phyloP scores from a whole-genome alignment of 2,113 vertebrate species.

The Myotis lucifugus region DNA sequence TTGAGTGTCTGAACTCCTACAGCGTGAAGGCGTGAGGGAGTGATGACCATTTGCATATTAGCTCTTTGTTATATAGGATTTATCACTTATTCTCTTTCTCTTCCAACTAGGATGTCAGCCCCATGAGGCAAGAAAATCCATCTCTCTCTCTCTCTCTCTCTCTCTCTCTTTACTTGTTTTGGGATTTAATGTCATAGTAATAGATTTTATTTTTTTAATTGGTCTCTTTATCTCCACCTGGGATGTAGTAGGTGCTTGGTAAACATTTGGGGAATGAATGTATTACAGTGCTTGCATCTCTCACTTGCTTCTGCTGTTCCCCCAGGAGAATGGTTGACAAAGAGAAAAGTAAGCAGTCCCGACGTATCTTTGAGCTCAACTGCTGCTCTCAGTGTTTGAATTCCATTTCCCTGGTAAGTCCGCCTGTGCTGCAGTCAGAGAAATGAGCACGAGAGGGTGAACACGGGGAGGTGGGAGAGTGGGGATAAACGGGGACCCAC shows the following conservation, averaged over 20 bases:
- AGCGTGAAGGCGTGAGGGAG: too few relatives aligned
- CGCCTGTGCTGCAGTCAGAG: not conserved
- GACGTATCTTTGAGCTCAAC: accelerated
- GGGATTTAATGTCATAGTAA: not conserved
- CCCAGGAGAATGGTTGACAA: slow-evolving; percentile 81
- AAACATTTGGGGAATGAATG: not conserved
- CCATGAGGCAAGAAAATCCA: not conserved
- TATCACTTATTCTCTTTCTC: not conserved
- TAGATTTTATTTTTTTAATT: not conserved
- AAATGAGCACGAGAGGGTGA: not conserved
- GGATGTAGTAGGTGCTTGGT: not conserved
- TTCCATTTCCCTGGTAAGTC: slow-evolving; percentile 80
- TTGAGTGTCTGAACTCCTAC: too few relatives aligned
- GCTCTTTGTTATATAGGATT: not conserved
- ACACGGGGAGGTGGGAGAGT: not conserved
- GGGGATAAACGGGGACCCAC: not conserved
- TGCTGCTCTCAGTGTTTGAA: slow-evolving; percentile 74
- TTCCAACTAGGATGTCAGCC: not conserved
- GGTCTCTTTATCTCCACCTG: not conserved
- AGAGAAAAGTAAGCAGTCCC: slow-evolving; percentile 76
- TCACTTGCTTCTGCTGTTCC: not conserved
- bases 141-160: too few relatives aligned
- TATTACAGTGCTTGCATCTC: not conserved
- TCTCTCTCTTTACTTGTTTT: not conserved
- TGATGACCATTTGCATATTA: too few relatives aligned